Evolutionary conservation across 2,113 vertebrate genomes (phyloP), one percentile per base, ranked within the genome.

Genomic region (Notechis scutatus): DNA sequence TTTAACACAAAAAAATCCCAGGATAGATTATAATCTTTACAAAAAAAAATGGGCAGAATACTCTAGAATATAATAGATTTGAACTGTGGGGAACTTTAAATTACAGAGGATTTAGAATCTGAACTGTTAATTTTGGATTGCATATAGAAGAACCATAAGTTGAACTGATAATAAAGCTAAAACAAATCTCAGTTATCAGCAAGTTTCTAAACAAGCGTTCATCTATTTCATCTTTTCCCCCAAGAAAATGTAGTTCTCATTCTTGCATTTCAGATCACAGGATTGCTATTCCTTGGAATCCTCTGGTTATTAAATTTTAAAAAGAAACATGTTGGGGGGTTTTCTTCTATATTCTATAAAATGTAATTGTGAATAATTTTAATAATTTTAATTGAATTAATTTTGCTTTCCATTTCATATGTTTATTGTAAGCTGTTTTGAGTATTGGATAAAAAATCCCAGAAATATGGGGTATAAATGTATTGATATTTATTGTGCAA

Each of bases 331-430:
- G 29, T 52, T 24, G 20, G 57, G 57, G 7, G 4, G 15, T 87
- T 87, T 64, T 59, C 56, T 87, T 64, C 20, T 42, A 21, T 54
- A 92, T 88, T n/a, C 61, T 69, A 5, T 69, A 69, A 50, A 69
- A 74, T 34, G n/a, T 88, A 93, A 92, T 86, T 90, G 88, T 61
- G 74, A 85, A 59, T 86, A 34, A 74, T 74, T 74, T 61, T 93
- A 86, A 47, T 86, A 39, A 57, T 89, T 81, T 89, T 89, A 89
- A 87, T 59, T 34, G 64, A 15, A 74, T 34, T 34, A 74, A 74
- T 74, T 74, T 69, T 74, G 18, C 3, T 81, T 81, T 81, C 74
- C 42, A 21, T 39, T 81, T 81, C 74, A 42, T 20, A 81, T 42
- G 34, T 81, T 81, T 42, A 39, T 42, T 81, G 18, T 42, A 42